These are phyloP conservation scores for Gasterosteus aculeatus DNA, from an alignment of 2,113 vertebrate species.

Conservation along the genomic window DNA sequence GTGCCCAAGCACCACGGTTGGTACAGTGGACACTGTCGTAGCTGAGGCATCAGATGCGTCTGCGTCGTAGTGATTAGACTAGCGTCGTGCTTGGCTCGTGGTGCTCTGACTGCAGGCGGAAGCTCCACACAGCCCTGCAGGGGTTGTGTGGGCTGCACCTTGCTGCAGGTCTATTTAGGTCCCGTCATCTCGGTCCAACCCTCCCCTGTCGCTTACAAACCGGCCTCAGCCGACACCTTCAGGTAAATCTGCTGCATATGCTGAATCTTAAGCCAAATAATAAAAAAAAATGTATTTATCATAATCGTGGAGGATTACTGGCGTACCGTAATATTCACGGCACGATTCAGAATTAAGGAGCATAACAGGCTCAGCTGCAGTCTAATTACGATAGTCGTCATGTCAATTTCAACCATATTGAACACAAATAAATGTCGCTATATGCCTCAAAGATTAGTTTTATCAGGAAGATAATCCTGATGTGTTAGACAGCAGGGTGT, in stretches of 20 bases:
- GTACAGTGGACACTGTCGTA: conserved; percentile 75
- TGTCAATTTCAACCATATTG: conserved; percentile 20
- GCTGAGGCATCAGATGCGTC: conserved; percentile 41
- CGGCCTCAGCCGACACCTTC: conserved; percentile 26
- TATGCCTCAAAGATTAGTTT: conserved; percentile 53
- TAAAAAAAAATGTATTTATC: conserved; percentile 21
- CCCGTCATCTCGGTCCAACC: conserved; percentile 25
- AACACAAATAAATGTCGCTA: conserved; percentile 3
- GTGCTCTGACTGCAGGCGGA: conserved; percentile 43
- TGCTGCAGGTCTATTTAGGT: conserved; percentile 39
- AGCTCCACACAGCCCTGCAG: conserved; percentile 32
- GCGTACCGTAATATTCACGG: conserved; percentile 2
- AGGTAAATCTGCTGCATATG: conserved; percentile 37
- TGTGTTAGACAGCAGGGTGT: conserved; percentile 44
- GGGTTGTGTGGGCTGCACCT: conserved; percentile 32
- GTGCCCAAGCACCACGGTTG: conserved; percentile 90
- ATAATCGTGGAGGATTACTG: conserved; percentile 18
- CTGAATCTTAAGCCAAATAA: conserved; percentile 25
- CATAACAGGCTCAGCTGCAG: conserved; percentile 23
- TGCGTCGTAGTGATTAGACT: conserved; percentile 50
- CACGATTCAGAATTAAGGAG: conserved; percentile 9
- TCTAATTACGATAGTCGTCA: conserved; percentile 12
- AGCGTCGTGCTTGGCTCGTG: conserved; percentile 47
- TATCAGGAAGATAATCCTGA: conserved; percentile 46
- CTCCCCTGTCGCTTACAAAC: conserved; percentile 24